Evolutionary conservation across 2,888 invertebrate genomes (phyloP).

Genomic region (Cheiracanthium punctorium): DNA sequence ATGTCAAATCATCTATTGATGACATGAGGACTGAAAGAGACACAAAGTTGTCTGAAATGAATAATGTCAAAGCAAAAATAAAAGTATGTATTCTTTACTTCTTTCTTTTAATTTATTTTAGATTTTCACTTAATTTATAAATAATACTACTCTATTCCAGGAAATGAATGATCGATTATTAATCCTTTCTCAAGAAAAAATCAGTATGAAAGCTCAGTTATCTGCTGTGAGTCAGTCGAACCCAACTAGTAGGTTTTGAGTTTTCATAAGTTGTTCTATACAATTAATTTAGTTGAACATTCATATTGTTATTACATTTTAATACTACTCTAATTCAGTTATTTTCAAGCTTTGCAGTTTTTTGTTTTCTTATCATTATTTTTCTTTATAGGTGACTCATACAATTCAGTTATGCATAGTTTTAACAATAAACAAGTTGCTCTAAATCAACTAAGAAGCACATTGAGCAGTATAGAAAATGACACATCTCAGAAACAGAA

Average conservation of each 20-base stretch:
- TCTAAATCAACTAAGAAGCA: conserved; percentile 83
- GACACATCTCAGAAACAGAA: conserved; percentile 82
- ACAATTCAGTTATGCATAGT: conserved; percentile 79
- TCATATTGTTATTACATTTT: no score
- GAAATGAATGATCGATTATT: conserved; percentile 73
- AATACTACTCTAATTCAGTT: not conserved
- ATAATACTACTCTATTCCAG: conserved; percentile 14
- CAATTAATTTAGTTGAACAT: no score
- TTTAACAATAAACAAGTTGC: conserved; percentile 85
- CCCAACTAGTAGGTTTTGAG: conserved; percentile 76
- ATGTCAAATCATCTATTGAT: conserved; percentile 96
- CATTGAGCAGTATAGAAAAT: conserved; percentile 79
- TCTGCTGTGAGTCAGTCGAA: conserved; percentile 74
- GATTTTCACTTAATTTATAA: not conserved
- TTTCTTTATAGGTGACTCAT: conserved; percentile 75
- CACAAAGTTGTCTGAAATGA: conserved; percentile 90
- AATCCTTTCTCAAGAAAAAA: conserved; percentile 75
- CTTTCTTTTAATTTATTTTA: not conserved
- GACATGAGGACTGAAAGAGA: conserved; percentile 94
- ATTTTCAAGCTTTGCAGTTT: not conserved
- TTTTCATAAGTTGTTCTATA: no score
- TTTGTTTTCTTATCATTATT: conserved; percentile 5
- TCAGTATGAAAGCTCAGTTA: conserved; percentile 74
- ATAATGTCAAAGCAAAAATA: conserved; percentile 82
- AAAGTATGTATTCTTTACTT: conserved; percentile 55